Evolutionary conservation across 1,140 invertebrate species (phyloP).

Genomic region (Reticulitermes speratus): DNA sequence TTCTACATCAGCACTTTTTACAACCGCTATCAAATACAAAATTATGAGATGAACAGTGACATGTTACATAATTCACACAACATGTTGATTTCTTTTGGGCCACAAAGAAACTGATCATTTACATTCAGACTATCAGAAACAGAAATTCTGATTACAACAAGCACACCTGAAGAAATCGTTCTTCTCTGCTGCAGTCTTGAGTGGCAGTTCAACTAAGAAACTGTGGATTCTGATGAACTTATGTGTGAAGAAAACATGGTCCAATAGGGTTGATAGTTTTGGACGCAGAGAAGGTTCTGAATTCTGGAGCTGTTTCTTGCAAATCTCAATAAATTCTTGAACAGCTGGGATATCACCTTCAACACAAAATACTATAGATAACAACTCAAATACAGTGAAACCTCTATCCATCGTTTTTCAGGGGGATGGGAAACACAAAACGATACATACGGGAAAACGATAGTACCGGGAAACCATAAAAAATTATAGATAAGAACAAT

Average conservation of each 20-base stretch:
- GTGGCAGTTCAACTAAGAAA: slow-evolving; percentile 75
- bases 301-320: slow-evolving; percentile 62
- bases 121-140: not conserved
- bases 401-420: no score
- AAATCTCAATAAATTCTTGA: slow-evolving; percentile 65
- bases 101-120: not conserved
- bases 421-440: slow-evolving; percentile 38
- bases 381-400: not conserved
- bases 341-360: slow-evolving; percentile 65
- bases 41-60: no score
- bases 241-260: slow-evolving; percentile 76
- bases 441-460: slow-evolving; percentile 35
- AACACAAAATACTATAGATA: not conserved
- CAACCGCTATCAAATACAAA: no score
- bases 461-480: no score
- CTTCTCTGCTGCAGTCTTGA: slow-evolving; percentile 74
- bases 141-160: not conserved
- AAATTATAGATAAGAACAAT: no score
- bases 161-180: slow-evolving; percentile 69
- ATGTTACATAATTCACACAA: no score
- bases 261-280: slow-evolving; percentile 59
- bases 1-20: no score
- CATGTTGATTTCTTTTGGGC: no score
- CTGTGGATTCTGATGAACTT: slow-evolving; percentile 79
- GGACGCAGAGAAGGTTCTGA: slow-evolving; percentile 57